These are phyloP conservation scores for Vombatus ursinus DNA, from an alignment of 2,113 vertebrate species.

Conservation along the genomic window DNA sequence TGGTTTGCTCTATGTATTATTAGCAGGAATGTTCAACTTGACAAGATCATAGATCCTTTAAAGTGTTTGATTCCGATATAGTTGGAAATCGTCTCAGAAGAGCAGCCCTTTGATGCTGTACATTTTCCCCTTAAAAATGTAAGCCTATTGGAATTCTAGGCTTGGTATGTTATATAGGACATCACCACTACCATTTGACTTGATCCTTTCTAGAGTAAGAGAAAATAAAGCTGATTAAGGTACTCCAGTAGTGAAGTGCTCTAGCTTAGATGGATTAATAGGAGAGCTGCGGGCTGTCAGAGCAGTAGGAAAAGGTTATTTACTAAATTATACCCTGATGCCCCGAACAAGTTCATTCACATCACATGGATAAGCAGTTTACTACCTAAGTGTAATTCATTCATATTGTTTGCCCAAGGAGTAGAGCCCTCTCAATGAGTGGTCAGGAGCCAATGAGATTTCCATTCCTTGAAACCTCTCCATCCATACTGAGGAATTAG, in stretches of 20 bases:
- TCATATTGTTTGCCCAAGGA: background rate
- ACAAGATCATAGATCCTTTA: background rate
- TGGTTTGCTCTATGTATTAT: background rate
- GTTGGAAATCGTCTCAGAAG: background rate
- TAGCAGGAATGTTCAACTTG: background rate
- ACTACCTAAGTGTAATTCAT: conserved; percentile 10
- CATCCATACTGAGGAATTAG: background rate
- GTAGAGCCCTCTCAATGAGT: background rate
- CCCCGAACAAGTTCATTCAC: conserved; percentile 7
- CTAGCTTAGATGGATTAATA: background rate
- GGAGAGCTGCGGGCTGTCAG: background rate
- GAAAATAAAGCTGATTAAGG: background rate
- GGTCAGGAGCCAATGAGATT: background rate
- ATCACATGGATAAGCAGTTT: conserved; percentile 14
- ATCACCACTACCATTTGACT: background rate
- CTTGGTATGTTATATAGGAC: background rate
- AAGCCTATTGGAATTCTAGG: background rate
- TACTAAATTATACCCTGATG: background rate
- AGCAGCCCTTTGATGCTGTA: background rate
- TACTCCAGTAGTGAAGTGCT: background rate
- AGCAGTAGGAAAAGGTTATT: background rate
- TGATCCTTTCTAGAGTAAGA: background rate
- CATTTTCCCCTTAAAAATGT: background rate
- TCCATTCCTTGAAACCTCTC: background rate
- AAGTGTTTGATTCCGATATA: background rate